A percentile compares a stretch with the other conserved stretches of the same genome.
Conservation (phyloP, 2,888 invertebrate species). For the Drosophila suboccidentalis region DNA sequence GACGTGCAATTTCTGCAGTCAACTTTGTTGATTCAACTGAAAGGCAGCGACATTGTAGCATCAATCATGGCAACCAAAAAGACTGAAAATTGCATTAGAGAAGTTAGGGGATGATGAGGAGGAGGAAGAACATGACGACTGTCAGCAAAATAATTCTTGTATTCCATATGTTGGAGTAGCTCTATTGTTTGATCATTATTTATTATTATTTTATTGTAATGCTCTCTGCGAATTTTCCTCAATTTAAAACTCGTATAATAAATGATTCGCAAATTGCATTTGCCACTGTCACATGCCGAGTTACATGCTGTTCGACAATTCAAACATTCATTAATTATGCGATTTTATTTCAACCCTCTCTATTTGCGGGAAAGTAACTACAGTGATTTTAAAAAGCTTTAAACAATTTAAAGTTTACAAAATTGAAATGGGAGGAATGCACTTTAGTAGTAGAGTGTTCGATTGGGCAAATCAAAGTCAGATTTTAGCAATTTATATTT, state of each 20-base stretch:
- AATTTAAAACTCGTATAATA: slow-evolving; percentile 23
- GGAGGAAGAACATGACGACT: background rate
- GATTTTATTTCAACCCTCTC: slow-evolving; percentile 9
- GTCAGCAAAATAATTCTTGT: background rate
- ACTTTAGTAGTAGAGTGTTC: too few species aligned
- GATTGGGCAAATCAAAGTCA: too few species aligned
- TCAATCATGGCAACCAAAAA: slow-evolving; percentile 55
- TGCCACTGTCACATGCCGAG: slow-evolving; percentile 19
- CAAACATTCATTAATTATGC: slow-evolving; percentile 41
- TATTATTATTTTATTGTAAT: slow-evolving; percentile 15
- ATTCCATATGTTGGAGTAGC: background rate
- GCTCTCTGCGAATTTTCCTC: slow-evolving; percentile 6
- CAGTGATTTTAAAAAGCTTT: too few species aligned
- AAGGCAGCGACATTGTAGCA: slow-evolving; percentile 46
- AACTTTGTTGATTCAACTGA: slow-evolving; percentile 19
- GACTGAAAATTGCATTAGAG: slow-evolving; percentile 28
- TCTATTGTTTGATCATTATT: slow-evolving; percentile 10
- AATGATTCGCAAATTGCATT: slow-evolving; percentile 35
- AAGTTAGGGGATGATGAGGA: too few species aligned
- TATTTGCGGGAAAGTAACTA: background rate
- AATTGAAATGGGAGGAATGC: too few species aligned
- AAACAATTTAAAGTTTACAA: background rate
- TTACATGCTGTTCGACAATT: slow-evolving; percentile 23
- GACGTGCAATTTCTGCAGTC: slow-evolving; percentile 15
- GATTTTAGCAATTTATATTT: too few species aligned